Evolutionary conservation across 1,140 invertebrate species (phyloP).

Genomic region (Limonius californicus): DNA sequence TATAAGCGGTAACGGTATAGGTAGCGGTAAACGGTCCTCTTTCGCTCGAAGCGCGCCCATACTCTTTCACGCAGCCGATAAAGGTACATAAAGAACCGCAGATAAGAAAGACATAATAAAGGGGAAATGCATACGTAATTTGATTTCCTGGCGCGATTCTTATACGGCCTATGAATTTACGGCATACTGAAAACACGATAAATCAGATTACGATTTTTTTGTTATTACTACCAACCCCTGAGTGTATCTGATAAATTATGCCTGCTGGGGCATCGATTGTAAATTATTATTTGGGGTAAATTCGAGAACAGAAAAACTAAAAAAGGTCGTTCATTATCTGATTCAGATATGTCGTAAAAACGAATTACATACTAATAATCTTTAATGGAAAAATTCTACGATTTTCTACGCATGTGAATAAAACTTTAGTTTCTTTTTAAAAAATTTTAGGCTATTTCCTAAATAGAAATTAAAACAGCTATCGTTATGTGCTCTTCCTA

Average conservation of each 20-base stretch:
- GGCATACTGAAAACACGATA: conserved; percentile 25
- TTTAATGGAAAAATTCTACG: no score
- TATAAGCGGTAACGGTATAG: conserved; percentile 8
- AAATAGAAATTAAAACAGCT: no score
- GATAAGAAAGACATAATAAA: conserved; percentile 19
- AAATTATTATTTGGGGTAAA: conserved; percentile 23
- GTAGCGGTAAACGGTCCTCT: conserved; percentile 8
- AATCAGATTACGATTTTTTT: conserved; percentile 26
- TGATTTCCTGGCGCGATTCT: conserved; percentile 26
- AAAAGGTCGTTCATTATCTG: not conserved
- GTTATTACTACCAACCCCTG: not conserved
- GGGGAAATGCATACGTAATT: conserved; percentile 32
- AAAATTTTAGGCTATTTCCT: no score
- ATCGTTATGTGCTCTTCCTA: no score
- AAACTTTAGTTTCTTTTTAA: no score
- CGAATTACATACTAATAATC: not conserved
- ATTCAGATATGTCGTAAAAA: not conserved
- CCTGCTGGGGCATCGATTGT: conserved; percentile 23
- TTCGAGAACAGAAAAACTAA: not conserved
- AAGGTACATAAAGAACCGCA: conserved; percentile 20
- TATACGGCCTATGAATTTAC: conserved; percentile 19
- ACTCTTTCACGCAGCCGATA: conserved; percentile 15
- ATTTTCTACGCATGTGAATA: no score
- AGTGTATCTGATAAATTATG: conserved; percentile 24
- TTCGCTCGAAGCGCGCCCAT: not conserved